Percentiles rank a stretch among this genome's conserved stretches.
Evolutionary conservation across 2,113 vertebrate species (phyloP).

Genomic region (Chloropsis cyanopogon): DNA sequence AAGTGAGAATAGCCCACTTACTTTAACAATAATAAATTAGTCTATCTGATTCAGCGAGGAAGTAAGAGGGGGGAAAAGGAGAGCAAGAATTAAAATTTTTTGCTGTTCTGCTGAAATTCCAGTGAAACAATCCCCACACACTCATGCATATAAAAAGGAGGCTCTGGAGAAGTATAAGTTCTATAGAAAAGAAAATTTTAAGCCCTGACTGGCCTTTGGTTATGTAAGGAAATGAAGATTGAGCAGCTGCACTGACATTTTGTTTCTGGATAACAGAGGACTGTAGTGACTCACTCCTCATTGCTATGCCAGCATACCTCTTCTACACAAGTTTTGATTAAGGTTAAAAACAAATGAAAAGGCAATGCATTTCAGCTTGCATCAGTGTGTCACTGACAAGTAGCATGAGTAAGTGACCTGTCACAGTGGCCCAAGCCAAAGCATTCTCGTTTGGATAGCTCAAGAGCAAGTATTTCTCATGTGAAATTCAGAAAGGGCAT

Average conservation of each 20-base stretch:
- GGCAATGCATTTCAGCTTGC: not conserved
- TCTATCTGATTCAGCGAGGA: slow-evolving; percentile 16
- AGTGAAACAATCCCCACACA: not conserved
- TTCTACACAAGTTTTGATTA: slow-evolving; percentile 38
- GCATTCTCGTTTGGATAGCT: not conserved
- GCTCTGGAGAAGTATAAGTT: not conserved
- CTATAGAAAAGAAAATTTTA: slow-evolving; percentile 27
- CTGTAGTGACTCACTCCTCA: slow-evolving; percentile 24
- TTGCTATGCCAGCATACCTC: slow-evolving; percentile 10
- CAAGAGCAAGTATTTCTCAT: slow-evolving; percentile 22
- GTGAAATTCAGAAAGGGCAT: slow-evolving; percentile 7
- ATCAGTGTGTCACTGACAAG: not conserved
- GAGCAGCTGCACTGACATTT: slow-evolving; percentile 29
- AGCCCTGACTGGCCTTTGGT: slow-evolving; percentile 21
- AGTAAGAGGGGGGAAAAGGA: not conserved
- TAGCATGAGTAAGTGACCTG: slow-evolving; percentile 30
- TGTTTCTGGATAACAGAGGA: not conserved
- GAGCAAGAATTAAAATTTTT: not conserved
- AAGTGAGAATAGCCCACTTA: slow-evolving; percentile 5
- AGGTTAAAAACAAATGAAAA: slow-evolving; percentile 52
- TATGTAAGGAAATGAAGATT: slow-evolving; percentile 44
- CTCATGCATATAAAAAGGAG: not conserved
- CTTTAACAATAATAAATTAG: slow-evolving; percentile 11
- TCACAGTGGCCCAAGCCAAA: not conserved
- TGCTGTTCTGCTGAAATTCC: not conserved